Evolutionary conservation across 37 sponge, comb jelly and placozoan species (phyloP), one percentile per base, ranked within the genome.

Genomic region (Ephydatia muelleri): DNA sequence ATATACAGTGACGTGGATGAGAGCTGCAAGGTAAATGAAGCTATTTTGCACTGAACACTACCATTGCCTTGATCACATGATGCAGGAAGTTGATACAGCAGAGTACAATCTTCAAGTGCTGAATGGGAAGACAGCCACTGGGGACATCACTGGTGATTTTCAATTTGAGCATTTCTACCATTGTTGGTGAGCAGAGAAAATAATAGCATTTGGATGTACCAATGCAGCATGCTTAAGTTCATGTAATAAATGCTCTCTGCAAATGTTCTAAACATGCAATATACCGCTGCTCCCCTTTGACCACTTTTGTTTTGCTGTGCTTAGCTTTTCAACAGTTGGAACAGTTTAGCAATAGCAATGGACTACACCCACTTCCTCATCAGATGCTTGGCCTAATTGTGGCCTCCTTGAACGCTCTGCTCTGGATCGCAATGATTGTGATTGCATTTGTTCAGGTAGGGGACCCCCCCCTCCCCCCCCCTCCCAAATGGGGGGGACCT

Each of bases 121-220:
- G 36, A 92, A 92, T 79, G 86, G 89, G 9, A 84, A 85, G 78
- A 92, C 93, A 23, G 89, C 93, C 2, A 81, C 85, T 38, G 82
- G 82, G 25, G 81, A n/a, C 83, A 27, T 86, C 86, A 67, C 86
- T 92, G 27, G 81, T 92, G 23, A 66, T 92, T 31, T 92, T 88
- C 83, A 92, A 92, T 49, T 39, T 92, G 19, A 89, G 86, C 28
- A 76, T 82, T 74, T 79, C 82, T 27, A 83, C 82, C 3, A 29
- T 92, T 23, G 22, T 71, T 25, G 82, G 89, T 88, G 37, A 39
- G 81, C 5, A 6, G 27, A 72, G 9, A 27, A 47, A 3, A 43
- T 14, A 11, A 1, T 14, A 43, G 4, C 47, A 43, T 21, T 21
- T 19, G 1, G 16, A 57, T 57, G 1, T 57, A 57, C 19, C 9